Evolutionary conservation across 1,140 invertebrate species (phyloP), one percentile per base, ranked within the genome.

Genomic region (Nixonia krombeini): DNA sequence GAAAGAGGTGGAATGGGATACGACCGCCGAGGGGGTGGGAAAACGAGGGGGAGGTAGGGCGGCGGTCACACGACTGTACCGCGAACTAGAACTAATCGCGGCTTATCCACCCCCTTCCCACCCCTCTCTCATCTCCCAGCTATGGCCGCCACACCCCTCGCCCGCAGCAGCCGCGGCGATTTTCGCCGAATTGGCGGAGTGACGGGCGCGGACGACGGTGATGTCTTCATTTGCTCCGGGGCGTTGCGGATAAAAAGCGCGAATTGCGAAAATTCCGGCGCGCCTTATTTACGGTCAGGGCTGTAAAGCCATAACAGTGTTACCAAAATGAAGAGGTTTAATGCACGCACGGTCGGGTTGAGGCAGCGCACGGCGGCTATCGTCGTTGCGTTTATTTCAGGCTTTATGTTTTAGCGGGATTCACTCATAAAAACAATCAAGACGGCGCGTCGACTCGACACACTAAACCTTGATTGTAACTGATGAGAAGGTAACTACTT

Each of bases 371-470:
- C 35, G 35, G 25, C 31, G 4, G 23, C 33, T 41, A 29, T 31
- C 23, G 25, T 35, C 37, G 18, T 50, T 42, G 59, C 58, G 59
- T 64, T 73, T 68, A 65, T 71, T 71, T 64, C 21, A 38, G 52
- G 13, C 23, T 70, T 67, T 67, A 67, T 67, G 57, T 44, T 58
- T 53, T 40, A 53, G 42, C 46, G 50, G 26, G 45, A 23, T 35
- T 44, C 64, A 67, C 70, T 81, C 79, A 71, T 83, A 83, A 83
- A 83, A 82, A 82, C 78, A 83, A 82, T 83, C 80, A 83, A 81
- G 72, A 49, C 74, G 67, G 56, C 69, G 73, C 66, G 59, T 69
- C 72, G 56, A 53, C 52, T 58, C 69, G 62, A 73, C 73, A 70
- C 68, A 74, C 74, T 73, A 74, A 78, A 78, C 49, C 73, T 76